Base-by-base conservation (phyloP, 1,140 invertebrate species). In the Riptortus pedestris region DNA sequence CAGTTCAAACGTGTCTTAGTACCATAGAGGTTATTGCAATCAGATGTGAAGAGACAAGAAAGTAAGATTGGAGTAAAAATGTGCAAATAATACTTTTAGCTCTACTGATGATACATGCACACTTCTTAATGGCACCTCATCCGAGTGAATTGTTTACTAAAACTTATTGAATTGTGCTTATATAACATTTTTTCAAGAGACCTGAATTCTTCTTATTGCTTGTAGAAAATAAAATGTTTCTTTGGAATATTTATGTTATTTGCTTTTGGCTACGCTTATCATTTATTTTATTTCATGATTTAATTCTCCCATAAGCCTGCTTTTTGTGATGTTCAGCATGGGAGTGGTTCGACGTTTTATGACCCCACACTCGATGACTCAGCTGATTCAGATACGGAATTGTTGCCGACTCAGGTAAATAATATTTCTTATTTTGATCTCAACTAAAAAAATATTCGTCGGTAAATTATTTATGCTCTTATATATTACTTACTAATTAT, bases 321-420 rank as follows among this genome's bases (percentile, higher is more conserved):
- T 55, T 59, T 9, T 33, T 59, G 57, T 59, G 57, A 59, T 59
- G 57, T 59, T 31, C 33, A 59, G 57, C 57, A 27, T 31, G n/a
- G 28, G 57, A 22, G 33, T 18, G 24, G 28, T 59, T 59, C 57
- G 12, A 12, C 26, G 20, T 31, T 59, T 33, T 16, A 16, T 59
- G 57, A 57, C n/a, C 18, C 22, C n/a, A n/a, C 22, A n/a, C 52
- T 18, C 4, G 26, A 65, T 38, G 63, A 65, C 47, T 65, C 63
- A 9, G 57, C 63, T 31, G 26, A 57, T 18, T 65, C 63, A 47
- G 63, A 65, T 60, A 65, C 63, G 45, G 63, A 65, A 60, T 43
- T 65, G 29, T 51, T 65, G 11, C 33, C 43, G 20, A n/a, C n/a
- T 2, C 57, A 59, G 57, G 57, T 59, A 59, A 59, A 9, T 20